Percentiles rank a stretch among this genome's conserved stretches.
These are phyloP conservation scores for Platycnemis pennipes DNA, from an alignment of 2,888 invertebrate genomes.

Conservation along the genomic window DNA sequence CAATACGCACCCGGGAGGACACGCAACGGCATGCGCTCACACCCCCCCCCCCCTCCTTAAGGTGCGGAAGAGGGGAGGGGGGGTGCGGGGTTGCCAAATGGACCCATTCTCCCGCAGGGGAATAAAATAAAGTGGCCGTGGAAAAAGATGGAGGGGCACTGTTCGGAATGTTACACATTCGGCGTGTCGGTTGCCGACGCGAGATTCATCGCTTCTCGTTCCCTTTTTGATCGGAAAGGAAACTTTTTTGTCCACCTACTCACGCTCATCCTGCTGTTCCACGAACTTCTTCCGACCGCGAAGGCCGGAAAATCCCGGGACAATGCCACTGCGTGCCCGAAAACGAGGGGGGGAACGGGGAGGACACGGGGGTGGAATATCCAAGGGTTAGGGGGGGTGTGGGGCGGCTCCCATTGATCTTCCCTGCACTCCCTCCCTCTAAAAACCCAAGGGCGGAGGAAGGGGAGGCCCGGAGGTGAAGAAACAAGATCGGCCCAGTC, in stretches of 20 bases:
- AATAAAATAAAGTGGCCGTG: background rate
- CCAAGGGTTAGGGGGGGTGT: background rate
- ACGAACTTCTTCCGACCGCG: background rate
- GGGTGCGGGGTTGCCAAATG: conserved; percentile 43
- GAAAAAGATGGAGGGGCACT: background rate
- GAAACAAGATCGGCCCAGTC: background rate
- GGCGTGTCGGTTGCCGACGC: background rate
- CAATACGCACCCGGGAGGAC: too few species aligned
- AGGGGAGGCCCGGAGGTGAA: background rate
- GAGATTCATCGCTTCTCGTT: background rate
- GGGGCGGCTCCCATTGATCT: conserved; percentile 44
- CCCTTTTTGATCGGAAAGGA: conserved; percentile 8
- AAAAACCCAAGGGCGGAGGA: background rate
- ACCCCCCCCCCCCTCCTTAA: too few species aligned
- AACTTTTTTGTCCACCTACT: background rate
- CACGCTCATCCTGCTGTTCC: background rate
- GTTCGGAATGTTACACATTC: conserved; percentile 59
- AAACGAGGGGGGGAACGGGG: background rate
- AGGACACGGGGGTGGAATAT: background rate
- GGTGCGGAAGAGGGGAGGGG: too few species aligned
- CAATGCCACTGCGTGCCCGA: background rate
- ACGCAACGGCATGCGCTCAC: too few species aligned
- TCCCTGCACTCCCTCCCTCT: background rate
- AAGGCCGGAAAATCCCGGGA: background rate
- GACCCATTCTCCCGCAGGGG: background rate